These are phyloP conservation scores for Phyto melanocephala DNA, from an alignment of 2,888 invertebrate species.

Conservation along the genomic window DNA sequence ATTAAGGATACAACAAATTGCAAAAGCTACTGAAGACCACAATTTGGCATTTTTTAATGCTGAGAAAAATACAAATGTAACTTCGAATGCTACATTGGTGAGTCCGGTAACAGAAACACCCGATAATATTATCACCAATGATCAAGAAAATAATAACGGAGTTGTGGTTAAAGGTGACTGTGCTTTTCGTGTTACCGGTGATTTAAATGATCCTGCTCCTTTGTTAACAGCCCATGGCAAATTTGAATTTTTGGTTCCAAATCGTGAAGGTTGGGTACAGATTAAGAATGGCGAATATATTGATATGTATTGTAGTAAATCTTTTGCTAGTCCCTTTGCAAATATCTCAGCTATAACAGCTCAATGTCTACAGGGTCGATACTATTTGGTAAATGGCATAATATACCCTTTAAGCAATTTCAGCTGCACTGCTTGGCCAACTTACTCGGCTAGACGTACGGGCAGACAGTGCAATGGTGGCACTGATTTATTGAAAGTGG, in stretches of 20 bases:
- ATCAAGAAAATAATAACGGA: too few relatives aligned
- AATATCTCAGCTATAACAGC: conserved; percentile 67
- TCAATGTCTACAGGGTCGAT: conserved; percentile 70
- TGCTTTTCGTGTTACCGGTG: conserved; percentile 68
- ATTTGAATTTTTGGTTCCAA: conserved; percentile 70
- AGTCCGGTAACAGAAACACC: conserved; percentile 21
- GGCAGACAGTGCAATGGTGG: conserved; percentile 72
- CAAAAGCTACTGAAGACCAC: background rate
- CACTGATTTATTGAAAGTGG: conserved; percentile 75
- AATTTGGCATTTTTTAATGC: background rate
- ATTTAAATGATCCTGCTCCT: conserved; percentile 80
- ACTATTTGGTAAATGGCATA: conserved; percentile 69
- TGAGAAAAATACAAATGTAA: background rate
- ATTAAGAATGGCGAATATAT: conserved; percentile 69
- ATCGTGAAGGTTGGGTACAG: conserved; percentile 68
- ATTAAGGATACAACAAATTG: background rate
- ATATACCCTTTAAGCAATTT: conserved; percentile 72
- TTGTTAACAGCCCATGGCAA: conserved; percentile 79
- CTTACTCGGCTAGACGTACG: conserved; percentile 71
- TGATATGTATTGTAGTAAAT: conserved; percentile 73
- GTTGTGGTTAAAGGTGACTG: conserved; percentile 51
- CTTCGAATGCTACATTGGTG: too few relatives aligned
- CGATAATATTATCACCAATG: too few relatives aligned
- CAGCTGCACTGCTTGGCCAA: conserved; percentile 73
- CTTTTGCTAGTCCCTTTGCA: conserved; percentile 64